Conservation (phyloP, 1,140 invertebrate species). For the Drosophila chauvacae region DNA sequence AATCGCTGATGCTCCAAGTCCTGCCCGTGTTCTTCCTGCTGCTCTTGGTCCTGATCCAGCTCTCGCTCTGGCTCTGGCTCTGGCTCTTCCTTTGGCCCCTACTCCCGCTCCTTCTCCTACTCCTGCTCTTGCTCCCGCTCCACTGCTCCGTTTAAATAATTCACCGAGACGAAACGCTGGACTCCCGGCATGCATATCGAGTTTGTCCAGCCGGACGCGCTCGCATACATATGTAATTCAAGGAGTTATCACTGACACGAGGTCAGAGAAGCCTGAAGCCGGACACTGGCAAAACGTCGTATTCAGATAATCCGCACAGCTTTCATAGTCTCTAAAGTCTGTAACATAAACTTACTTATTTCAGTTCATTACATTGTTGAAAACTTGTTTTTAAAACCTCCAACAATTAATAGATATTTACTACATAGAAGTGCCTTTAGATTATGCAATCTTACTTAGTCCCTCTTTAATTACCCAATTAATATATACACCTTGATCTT, state of each 20-base stretch:
- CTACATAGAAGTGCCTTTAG: not conserved
- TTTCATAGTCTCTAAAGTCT: not conserved
- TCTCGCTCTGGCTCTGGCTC: not conserved
- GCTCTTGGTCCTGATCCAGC: not conserved
- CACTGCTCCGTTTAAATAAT: constrained; percentile 54
- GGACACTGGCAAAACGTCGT: constrained; percentile 13
- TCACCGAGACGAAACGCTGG: constrained; percentile 47
- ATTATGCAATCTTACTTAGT: too few relatives aligned
- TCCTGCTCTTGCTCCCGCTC: constrained; percentile 1
- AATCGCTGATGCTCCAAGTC: not conserved
- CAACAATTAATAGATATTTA: not conserved
- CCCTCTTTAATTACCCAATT: too few relatives aligned
- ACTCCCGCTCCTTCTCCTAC: not conserved
- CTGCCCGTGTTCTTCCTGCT: not conserved
- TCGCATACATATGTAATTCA: constrained; percentile 28
- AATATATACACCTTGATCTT: not conserved
- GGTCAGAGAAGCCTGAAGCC: not conserved
- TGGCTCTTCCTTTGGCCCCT: not conserved
- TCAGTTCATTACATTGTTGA: accelerated
- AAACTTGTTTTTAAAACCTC: not conserved
- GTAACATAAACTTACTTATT: not conserved
- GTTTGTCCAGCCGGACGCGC: constrained; percentile 34
- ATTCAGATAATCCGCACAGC: constrained; percentile 3
- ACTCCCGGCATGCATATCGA: constrained; percentile 51
- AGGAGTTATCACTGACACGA: constrained; percentile 27